These are phyloP conservation scores for Solenopsis invicta DNA, from an alignment of 1,140 invertebrate species.

Conservation along the genomic window DNA sequence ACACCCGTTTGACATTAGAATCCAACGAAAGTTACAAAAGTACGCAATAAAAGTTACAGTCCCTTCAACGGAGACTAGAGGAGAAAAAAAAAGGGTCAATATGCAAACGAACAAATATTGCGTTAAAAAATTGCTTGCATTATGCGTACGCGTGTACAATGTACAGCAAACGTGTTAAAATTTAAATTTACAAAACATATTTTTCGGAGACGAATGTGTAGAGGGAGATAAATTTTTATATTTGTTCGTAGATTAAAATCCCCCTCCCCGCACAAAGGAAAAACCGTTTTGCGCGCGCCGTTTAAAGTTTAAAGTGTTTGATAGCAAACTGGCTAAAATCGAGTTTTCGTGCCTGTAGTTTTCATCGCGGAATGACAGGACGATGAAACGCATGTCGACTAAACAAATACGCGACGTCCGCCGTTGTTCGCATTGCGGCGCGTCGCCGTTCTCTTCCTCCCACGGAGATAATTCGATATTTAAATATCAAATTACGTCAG, in stretches of 20 bases:
- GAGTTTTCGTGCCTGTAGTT: constrained; percentile 7
- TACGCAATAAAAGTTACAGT: background rate
- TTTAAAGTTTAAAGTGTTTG: background rate
- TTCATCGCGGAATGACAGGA: background rate
- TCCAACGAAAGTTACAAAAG: background rate
- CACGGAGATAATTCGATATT: constrained; percentile 25
- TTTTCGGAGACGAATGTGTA: background rate
- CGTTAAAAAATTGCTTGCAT: constrained; percentile 8
- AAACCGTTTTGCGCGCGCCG: background rate
- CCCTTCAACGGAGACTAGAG: background rate
- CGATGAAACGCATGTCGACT: background rate
- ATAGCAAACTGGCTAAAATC: background rate
- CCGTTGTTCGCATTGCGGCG: background rate
- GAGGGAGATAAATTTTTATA: background rate
- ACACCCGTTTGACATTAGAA: background rate
- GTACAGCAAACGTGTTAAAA: background rate
- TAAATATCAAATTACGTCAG: constrained; percentile 25
- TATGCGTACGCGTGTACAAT: background rate
- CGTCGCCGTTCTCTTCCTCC: background rate
- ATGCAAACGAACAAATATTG: background rate
- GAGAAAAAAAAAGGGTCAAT: background rate
- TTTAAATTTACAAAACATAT: background rate
- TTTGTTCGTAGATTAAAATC: background rate
- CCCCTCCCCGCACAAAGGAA: background rate
- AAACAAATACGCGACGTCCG: background rate